Conservation (phyloP, 1,140 invertebrate species). For the Contarinia nasturtii region DNA sequence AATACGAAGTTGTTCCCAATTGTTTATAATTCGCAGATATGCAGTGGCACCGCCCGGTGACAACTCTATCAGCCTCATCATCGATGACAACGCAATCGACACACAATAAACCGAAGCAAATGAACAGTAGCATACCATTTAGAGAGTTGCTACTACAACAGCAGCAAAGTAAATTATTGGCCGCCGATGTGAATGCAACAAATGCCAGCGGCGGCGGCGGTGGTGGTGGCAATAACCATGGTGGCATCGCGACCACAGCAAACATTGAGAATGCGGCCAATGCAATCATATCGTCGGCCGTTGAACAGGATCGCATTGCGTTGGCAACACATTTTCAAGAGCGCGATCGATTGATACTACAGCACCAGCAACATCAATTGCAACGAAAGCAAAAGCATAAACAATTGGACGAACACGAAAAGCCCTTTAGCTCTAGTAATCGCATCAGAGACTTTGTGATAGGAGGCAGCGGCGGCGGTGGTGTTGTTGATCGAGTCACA, state of each 20-base stretch:
- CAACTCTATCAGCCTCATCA: neutral
- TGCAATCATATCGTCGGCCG: neutral
- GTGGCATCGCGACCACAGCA: neutral
- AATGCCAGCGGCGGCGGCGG: neutral
- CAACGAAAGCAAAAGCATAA: neutral
- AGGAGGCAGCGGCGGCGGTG: no score
- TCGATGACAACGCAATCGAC: neutral
- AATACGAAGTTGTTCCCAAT: no score
- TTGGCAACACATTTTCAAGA: slow-evolving; percentile 1
- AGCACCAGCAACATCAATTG: neutral
- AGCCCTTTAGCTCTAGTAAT: no score
- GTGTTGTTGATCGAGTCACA: no score
- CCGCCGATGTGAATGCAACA: neutral
- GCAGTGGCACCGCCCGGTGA: neutral
- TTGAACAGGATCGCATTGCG: neutral
- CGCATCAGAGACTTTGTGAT: no score
- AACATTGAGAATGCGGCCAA: neutral
- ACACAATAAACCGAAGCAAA: neutral
- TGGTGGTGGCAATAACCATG: no score
- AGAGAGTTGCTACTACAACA: neutral
- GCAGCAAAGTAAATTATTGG: neutral
- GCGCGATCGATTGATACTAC: neutral
- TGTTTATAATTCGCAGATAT: neutral
- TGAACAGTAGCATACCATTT: slow-evolving; percentile 1
- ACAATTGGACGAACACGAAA: no score